Conservation (phyloP, 2,888 invertebrate species). For the Argyresthia albistria region DNA sequence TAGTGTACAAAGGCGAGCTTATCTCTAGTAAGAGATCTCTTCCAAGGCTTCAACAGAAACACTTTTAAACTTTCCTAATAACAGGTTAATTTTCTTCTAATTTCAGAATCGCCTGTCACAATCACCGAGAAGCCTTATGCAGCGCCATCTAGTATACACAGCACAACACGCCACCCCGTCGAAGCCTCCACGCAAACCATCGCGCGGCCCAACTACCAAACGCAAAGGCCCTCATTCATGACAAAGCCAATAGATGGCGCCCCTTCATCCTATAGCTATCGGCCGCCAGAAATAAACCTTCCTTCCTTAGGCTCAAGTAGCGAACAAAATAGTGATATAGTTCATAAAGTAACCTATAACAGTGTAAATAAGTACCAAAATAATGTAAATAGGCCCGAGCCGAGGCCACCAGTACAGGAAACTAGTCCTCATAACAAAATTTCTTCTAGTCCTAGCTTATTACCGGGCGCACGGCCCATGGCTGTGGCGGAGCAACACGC, state of each 20-base stretch:
- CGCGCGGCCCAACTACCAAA: conserved; percentile 47
- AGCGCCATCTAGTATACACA: conserved; percentile 48
- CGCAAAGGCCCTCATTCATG: conserved; percentile 64
- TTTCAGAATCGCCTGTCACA: conserved; percentile 48
- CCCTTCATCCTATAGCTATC: conserved; percentile 48
- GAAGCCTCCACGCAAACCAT: conserved; percentile 43
- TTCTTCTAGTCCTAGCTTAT: conserved; percentile 71
- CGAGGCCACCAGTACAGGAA: conserved; percentile 31
- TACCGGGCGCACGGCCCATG: conserved; percentile 62
- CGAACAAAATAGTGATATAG: conserved; percentile 72
- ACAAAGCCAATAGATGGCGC: conserved; percentile 69
- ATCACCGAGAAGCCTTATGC: conserved; percentile 47
- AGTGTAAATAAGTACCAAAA: conserved; percentile 72
- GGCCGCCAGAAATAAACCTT: conserved; percentile 61
- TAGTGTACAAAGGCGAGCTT: too few relatives aligned
- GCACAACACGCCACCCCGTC: conserved; percentile 30
- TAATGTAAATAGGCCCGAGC: conserved; percentile 51
- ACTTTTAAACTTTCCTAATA: background rate
- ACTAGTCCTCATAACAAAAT: conserved; percentile 71
- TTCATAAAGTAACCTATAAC: conserved; percentile 68
- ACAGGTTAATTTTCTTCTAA: conserved; percentile 7
- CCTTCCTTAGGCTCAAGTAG: conserved; percentile 61
- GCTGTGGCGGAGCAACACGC: conserved; percentile 60
- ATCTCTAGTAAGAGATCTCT: too few relatives aligned
- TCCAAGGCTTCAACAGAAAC: too few relatives aligned